A percentile compares a stretch with the other conserved stretches of the same genome.
Evolutionary conservation across 2,888 invertebrate species (phyloP).

Genomic region (Sminthurinus aureus): DNA sequence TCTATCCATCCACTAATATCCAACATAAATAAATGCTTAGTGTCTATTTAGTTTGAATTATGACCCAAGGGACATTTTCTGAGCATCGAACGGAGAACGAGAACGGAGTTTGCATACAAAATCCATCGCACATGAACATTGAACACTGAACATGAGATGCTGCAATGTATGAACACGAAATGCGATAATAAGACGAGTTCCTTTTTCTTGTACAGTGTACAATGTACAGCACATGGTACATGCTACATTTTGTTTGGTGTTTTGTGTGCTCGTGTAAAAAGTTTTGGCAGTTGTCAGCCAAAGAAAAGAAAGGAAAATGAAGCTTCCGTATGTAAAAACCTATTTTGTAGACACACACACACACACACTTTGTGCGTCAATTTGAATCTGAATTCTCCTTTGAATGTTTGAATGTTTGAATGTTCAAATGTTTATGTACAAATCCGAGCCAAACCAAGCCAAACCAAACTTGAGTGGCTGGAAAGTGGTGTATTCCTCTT

Average conservation of each 20-base stretch:
- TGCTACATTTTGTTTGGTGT: not conserved
- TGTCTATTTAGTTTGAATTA: conserved; percentile 32
- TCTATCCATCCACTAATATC: conserved; percentile 16
- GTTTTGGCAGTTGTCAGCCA: too few relatives aligned
- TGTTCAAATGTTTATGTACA: too few relatives aligned
- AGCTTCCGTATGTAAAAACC: too few relatives aligned
- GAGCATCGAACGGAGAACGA: too few relatives aligned
- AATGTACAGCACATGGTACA: not conserved
- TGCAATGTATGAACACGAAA: too few relatives aligned
- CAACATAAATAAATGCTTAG: conserved; percentile 31
- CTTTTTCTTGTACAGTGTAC: not conserved
- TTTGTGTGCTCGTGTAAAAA: not conserved
- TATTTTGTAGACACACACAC: not conserved
- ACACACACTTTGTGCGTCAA: not conserved
- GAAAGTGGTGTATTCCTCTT: not conserved
- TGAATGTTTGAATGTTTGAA: too few relatives aligned
- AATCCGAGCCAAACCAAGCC: not conserved
- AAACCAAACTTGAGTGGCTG: not conserved
- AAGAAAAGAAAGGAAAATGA: too few relatives aligned
- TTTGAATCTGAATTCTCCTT: not conserved
- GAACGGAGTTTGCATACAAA: too few relatives aligned
- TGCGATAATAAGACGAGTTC: not conserved
- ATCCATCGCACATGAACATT: too few relatives aligned
- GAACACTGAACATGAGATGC: too few relatives aligned
- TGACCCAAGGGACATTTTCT: not conserved